These are phyloP conservation scores for Campylorhamphus procurvoides DNA, from an alignment of 2,113 vertebrate genomes.

Conservation along the genomic window DNA sequence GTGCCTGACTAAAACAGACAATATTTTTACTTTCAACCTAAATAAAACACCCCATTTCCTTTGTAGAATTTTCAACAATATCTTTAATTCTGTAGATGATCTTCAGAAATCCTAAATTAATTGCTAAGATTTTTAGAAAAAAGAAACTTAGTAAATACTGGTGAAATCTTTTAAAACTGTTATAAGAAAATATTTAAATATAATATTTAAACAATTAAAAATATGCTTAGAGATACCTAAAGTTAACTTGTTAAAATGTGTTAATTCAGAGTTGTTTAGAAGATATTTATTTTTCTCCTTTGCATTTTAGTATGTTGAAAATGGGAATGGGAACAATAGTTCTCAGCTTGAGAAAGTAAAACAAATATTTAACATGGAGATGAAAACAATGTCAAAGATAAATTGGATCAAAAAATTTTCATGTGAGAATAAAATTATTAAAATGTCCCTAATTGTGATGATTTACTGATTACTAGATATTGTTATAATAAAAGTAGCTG, in stretches of 20 bases:
- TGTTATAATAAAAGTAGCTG: neutral
- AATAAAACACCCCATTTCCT: neutral
- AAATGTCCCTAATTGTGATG: neutral
- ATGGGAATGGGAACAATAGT: neutral
- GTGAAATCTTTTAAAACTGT: neutral
- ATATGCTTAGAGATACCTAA: neutral
- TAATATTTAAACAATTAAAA: neutral
- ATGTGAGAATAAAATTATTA: neutral
- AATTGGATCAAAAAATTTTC: neutral
- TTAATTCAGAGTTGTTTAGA: neutral
- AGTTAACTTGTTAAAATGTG: neutral
- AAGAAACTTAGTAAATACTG: neutral
- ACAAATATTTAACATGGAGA: neutral
- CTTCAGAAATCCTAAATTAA: neutral
- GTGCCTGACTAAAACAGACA: neutral
- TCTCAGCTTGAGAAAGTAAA: neutral
- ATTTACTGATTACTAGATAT: neutral
- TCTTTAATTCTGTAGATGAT: neutral
- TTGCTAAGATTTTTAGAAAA: neutral
- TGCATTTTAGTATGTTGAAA: neutral
- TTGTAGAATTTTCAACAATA: neutral
- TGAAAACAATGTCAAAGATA: neutral
- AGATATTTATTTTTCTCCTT: neutral
- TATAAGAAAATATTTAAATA: neutral
- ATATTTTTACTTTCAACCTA: neutral